Conservation (phyloP, 1,140 invertebrate species). For the Drosophila funebris region DNA sequence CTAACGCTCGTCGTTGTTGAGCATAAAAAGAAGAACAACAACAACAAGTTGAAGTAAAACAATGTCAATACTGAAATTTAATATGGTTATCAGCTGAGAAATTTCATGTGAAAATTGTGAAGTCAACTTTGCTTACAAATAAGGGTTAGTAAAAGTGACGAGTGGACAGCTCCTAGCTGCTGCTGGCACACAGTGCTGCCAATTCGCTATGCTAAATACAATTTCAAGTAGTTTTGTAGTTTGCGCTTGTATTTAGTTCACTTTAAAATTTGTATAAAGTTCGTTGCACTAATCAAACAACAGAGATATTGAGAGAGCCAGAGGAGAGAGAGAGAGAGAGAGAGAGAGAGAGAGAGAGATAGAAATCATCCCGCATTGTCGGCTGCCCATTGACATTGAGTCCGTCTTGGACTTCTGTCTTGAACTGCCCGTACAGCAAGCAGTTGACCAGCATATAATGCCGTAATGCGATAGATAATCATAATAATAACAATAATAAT, state of each 20-base stretch:
- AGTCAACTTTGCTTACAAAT: not conserved
- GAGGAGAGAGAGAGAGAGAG: no score
- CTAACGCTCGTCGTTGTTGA: constrained; percentile 28
- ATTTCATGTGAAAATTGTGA: not conserved
- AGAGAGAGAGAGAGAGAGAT: no score
- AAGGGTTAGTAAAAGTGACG: no score
- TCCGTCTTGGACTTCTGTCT: constrained; percentile 10
- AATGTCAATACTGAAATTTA: not conserved
- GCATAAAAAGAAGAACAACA: not conserved
- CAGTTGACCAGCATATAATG: constrained; percentile 60
- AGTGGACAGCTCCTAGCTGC: no score
- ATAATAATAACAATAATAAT: constrained; percentile 53
- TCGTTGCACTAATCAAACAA: no score
- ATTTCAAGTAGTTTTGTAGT: no score
- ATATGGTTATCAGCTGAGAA: constrained; percentile 8
- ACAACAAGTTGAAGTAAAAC: not conserved
- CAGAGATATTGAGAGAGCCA: no score
- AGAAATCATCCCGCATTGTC: constrained; percentile 31
- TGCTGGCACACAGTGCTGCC: no score
- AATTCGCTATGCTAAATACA: no score
- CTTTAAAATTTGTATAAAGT: no score
- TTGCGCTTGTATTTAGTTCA: no score
- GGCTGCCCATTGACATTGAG: not conserved
- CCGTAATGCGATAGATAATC: constrained; percentile 47
- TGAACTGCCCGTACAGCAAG: not conserved